A percentile compares a stretch with the other conserved stretches of the same genome.
Conservation (phyloP, 2,888 invertebrate species). For the Sinopyrophorus schimmeli region DNA sequence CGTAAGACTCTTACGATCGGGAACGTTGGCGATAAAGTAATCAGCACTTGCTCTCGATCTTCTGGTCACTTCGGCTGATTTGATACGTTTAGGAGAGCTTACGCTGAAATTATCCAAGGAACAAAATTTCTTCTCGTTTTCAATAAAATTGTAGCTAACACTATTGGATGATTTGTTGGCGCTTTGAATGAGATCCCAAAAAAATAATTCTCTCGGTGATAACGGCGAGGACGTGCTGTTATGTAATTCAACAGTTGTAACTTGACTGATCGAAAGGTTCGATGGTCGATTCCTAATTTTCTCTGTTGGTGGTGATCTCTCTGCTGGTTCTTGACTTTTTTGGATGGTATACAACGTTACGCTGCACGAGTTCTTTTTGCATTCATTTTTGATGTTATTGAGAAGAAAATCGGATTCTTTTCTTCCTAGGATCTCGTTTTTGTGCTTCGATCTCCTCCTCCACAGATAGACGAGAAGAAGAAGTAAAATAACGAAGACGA, state of each 20-base stretch:
- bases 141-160: constrained; percentile 16
- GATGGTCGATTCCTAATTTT: constrained; percentile 7
- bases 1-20: constrained; percentile 18
- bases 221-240: constrained; percentile 21
- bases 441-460: constrained; percentile 4
- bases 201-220: constrained; percentile 26
- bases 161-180: constrained; percentile 18
- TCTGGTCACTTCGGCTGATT: background rate
- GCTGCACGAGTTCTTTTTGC: background rate
- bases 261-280: background rate
- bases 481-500: constrained; percentile 20
- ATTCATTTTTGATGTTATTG: background rate
- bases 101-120: constrained; percentile 5
- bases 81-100: constrained; percentile 9
- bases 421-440: background rate
- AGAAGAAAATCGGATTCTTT: constrained; percentile 1
- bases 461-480: constrained; percentile 16
- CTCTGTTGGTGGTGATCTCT: background rate
- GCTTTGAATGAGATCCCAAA: constrained; percentile 29
- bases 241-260: constrained; percentile 15
- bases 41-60: constrained; percentile 9
- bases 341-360: constrained; percentile 14
- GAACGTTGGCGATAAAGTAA: constrained; percentile 27
- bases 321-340: constrained; percentile 9
- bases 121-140: constrained; percentile 15